Evolutionary conservation across 2,888 invertebrate genomes (phyloP), one percentile per base, ranked within the genome.

Genomic region (Lomographa bimaculata): DNA sequence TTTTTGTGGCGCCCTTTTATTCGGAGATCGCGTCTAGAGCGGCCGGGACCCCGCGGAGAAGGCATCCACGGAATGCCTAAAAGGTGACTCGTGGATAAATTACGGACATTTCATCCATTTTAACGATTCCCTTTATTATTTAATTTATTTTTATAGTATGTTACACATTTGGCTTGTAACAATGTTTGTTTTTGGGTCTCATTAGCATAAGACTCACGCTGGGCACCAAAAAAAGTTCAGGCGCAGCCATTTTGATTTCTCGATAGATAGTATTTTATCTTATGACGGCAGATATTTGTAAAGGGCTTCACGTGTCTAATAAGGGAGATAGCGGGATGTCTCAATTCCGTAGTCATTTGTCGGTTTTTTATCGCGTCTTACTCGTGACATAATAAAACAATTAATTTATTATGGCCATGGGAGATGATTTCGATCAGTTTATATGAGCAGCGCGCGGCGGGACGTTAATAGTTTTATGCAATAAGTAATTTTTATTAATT

Each of bases 71-170:
- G 87, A 84, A 89, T 89, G 84, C 81, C 75, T 78, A 81, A 86
- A 85, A 89, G 89, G 89, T 89, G 89, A 87, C 86, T 87, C 79
- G 78, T 75, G 86, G 83, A 89, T 89, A 89, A 87, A 89, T 89
- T 87, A 89, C 87, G 72, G 67, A 79, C 82, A 86, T 89, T 86
- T 89, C 84, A 83, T 85, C 79, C 79, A 82, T 89, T 89, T 89
- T 89, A 89, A 89, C 85, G 89, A 89, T 85, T 79, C 83, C 76
- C 79, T 85, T 86, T 87, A 89, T 87, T 86, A 84, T 87, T 87
- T 87, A 86, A 89, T 87, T 87, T 89, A 87, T 87, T 86, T 84
- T 80, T 84, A 86, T 86, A 72, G 82, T 82, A 83, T 82, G 86
- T 89, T 89, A 87, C 89, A 86, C 86, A 89, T 89, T 87, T 79